These are phyloP conservation scores for Spisula solida DNA, from an alignment of 2,888 invertebrate species.

Conservation along the genomic window DNA sequence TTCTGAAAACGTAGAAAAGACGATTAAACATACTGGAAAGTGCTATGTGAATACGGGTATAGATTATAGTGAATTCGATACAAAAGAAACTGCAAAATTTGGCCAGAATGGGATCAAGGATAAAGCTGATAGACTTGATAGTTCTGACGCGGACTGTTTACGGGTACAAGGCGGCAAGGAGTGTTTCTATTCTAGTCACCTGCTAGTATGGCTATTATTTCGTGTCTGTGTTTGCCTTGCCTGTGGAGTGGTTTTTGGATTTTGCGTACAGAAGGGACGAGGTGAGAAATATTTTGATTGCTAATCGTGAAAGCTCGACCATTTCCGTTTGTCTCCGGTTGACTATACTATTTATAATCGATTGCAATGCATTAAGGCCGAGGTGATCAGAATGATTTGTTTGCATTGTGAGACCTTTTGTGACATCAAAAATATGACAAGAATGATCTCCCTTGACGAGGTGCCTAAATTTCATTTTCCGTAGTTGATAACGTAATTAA, in stretches of 20 bases:
- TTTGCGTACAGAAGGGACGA: slow-evolving; percentile 33
- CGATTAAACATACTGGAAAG: background rate
- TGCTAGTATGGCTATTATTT: background rate
- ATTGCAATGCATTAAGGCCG: no score
- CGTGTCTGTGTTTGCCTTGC: background rate
- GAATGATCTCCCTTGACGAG: no score
- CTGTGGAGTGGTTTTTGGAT: slow-evolving; percentile 22
- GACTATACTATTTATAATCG: no score
- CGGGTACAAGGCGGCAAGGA: background rate
- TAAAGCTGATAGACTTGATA: no score
- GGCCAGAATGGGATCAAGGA: background rate
- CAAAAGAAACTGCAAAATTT: background rate
- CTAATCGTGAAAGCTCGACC: no score
- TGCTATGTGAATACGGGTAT: background rate
- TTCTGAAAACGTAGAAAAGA: background rate
- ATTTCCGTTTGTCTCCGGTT: no score
- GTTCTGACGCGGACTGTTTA: background rate
- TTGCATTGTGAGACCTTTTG: no score
- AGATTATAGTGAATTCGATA: background rate
- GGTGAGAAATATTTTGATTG: no score
- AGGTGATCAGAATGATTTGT: no score
- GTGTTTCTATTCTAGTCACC: background rate
- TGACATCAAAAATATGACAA: no score
- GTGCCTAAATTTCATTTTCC: no score
- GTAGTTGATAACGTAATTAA: no score